Evolutionary conservation across 2,888 invertebrate genomes (phyloP), one percentile per base, ranked within the genome.

Genomic region (Ochlodes sylvanus): DNA sequence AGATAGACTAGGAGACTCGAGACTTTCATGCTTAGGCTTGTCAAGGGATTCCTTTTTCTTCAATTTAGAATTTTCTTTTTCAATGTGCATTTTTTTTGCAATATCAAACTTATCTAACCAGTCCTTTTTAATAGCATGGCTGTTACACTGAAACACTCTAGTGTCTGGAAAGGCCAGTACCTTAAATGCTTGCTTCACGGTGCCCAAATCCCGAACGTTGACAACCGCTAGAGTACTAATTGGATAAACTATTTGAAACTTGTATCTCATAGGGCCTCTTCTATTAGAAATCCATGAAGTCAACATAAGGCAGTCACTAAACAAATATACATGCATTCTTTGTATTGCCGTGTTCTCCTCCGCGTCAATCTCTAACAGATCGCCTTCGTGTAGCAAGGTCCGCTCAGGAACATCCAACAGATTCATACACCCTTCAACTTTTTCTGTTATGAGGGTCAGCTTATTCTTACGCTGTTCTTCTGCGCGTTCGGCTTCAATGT

Each of bases 51-150:
- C 90, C 73, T 90, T 92, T 80, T 78, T 95, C 90, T 86, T 94
- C 79, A 87, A 94, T 84, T 92, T 94, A 80, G 90, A 94, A 77
- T 95, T 96, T 79, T 95, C 95, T 68, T 91, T 89, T 2, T 94
- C 94, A 75, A 96, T 90, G 80, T 97, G 95, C 72, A 96, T 95
- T 83, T 97, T 98, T 84, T 99, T 98, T 0, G 98, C 97, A 74
- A 96, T 95, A 82, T 99, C 99, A 83, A 98, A 96, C 82, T 97
- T 97, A 75, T 98, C 98, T 75, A 99, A 92, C 99, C 99, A 99
- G 81, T 98, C 98, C 91, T 97, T 97, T 95, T 98, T 95, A 82
- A 96, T 94, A 76, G 96, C 92, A 81, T 96, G 95, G 75, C 97
- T 97, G 72, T 97, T 96, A 79, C 98, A 98, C 82, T 98, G 98